Evolutionary conservation across 2,888 invertebrate species (phyloP), one percentile per base, ranked within the genome.

Genomic region (Serripes groenlandicus): DNA sequence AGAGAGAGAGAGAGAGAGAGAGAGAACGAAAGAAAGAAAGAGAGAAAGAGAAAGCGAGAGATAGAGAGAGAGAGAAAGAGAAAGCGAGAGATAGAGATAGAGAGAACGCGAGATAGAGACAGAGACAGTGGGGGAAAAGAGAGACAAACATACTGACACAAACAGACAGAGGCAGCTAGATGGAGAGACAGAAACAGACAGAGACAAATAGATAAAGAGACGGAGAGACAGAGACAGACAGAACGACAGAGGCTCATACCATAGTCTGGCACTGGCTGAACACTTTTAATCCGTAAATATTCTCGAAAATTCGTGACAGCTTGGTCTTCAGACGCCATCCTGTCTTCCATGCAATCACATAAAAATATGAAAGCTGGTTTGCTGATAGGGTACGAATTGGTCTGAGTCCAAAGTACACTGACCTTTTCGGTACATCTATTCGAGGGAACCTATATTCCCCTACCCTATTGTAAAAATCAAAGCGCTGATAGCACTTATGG

Each of bases 201-300:
- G 3, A 3, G 4, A 3, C 3, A 15, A 52, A 52, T 52, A 42
- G 42, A 42, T 42, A 42, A 42, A 42, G 18, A 42, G 9, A 42
- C 18, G 42, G 42, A 18, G 18, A 42, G 11, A 18, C 7, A 42
- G 9, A 42, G 42, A 42, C 18, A 18, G 42, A 42, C n/a, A n/a
- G n/a, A n/a, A n/a, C n/a, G n/a, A n/a, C n/a, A n/a, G n/a, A n/a
- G n/a, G n/a, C n/a, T n/a, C n/a, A n/a, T 95, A 98, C 98, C 96
- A 94, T 98, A 98, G 94, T 98, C 96, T 5, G 98, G 96, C 92
- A 97, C 95, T 0, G 98, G 98, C 91, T 98, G 98, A 0, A 98
- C 97, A 74, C 97, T 97, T 11, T 97, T 97, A 90, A 98, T 97
- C 88, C 96, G 96, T 73, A 99, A 95, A 95, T 98, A 99, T 92